Evolutionary conservation across 2,113 vertebrate species (phyloP), one percentile per base, ranked within the genome.

Genomic region (Bagarius yarrelli): DNA sequence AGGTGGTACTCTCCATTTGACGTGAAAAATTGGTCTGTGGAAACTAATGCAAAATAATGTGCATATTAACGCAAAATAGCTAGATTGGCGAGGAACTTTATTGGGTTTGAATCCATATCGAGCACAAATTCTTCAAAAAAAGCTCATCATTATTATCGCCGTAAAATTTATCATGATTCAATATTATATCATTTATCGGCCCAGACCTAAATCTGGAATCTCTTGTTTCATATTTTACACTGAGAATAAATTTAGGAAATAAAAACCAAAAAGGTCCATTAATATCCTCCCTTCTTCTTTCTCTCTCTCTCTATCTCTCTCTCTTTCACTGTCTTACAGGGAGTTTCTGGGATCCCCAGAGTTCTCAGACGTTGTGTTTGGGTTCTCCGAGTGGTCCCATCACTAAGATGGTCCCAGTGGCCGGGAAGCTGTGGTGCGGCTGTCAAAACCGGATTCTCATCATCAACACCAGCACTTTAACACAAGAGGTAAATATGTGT

Each of bases 331-430:
- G 16, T 56, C 50, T 79, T 69, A 23, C 90, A 99, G 98, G 97
- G n/a, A 98, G 85, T 89, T 99, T 98, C 90, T 99, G 98, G 98
- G 97, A 99, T 87, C 89, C 96, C n/a, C 97, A 98, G 40, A 96
- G 96, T 85, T 96, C 96, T 79, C 96, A 98, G 79, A 96, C 93
- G 0, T 88, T 98, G 81, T 92, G 94, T 12, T 84, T 98, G 78
- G 97, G 96, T 61, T 93, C 95, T 0, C 93, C 95, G 0, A 95
- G 93, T 21, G 94, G 92, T 88, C 97, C 97, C 1, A 90, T 99
- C 81, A 98, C 97, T 84, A 99, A 97, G 91, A 98, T 99, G 97
- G 97, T 98, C 79, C 95, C 96, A 0, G 95, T 98, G 78, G 94
- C 95, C 0, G 95, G 96, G 63, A 96, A 94, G 85, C 93, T 99